phyloP scores from a whole-genome alignment of 1,140 invertebrate genomes.

The Scaptomyza hsui region DNA sequence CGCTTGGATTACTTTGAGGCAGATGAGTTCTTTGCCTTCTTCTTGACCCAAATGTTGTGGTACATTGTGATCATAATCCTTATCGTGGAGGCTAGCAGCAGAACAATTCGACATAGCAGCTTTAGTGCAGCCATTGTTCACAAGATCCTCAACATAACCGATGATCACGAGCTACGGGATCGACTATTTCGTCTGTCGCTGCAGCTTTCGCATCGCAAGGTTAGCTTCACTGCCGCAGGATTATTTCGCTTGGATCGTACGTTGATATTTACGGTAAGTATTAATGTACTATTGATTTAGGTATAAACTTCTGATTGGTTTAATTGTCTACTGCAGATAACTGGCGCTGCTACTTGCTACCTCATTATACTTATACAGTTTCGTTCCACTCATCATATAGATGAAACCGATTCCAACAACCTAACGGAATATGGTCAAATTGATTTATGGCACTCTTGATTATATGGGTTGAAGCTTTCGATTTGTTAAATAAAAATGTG shows the following conservation, averaged over 20 bases:
- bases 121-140: conserved; percentile 71
- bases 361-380: conserved; percentile 80
- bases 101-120: conserved; percentile 65
- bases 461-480: too few species aligned
- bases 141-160: conserved; percentile 77
- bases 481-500: background rate
- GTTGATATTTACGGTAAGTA: conserved; percentile 77
- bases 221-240: conserved; percentile 75
- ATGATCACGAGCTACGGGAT: conserved; percentile 70
- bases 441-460: too few species aligned
- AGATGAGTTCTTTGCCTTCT: conserved; percentile 81
- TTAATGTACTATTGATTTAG: too few species aligned
- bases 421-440: too few species aligned
- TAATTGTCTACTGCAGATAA: conserved; percentile 50
- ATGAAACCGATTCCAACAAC: conserved; percentile 27
- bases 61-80: conserved; percentile 78
- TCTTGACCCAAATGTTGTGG: conserved; percentile 75
- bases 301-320: background rate
- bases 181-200: conserved; percentile 69
- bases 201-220: conserved; percentile 71
- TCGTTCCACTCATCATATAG: conserved; percentile 61
- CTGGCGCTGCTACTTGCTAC: conserved; percentile 78
- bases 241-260: conserved; percentile 79
- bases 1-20: conserved; percentile 69
- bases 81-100: conserved; percentile 76